Conservation (phyloP, 2,113 vertebrate species). For the Amia ocellicauda region DNA sequence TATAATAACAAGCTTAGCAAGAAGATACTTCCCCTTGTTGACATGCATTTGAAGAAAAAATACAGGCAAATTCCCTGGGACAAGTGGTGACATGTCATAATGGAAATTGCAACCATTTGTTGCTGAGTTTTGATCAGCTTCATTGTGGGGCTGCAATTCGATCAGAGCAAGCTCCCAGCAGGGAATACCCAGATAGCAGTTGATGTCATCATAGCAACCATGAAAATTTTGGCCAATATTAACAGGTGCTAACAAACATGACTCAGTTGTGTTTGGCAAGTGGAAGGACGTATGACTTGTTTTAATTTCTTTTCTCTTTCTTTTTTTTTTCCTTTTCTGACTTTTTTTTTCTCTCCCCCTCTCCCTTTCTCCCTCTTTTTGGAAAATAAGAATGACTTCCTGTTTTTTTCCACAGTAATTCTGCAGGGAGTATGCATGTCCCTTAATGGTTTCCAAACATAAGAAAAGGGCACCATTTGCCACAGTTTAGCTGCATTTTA, state of each 20-base stretch:
- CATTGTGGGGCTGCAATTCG: constrained; percentile 4
- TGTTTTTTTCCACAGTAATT: not conserved
- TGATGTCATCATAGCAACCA: constrained; percentile 5
- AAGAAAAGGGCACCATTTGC: not conserved
- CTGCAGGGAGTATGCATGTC: not conserved
- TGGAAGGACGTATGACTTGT: not conserved
- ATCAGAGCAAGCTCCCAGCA: not conserved
- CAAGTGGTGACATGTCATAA: constrained; percentile 19
- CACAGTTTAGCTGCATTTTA: not conserved
- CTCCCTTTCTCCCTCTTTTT: too few species aligned
- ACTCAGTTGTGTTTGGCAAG: constrained; percentile 20
- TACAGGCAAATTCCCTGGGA: constrained; percentile 10
- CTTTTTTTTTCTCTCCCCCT: too few species aligned
- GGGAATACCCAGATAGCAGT: constrained; percentile 6
- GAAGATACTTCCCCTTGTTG: constrained; percentile 14
- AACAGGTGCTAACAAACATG: constrained; percentile 30
- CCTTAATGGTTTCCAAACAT: not conserved
- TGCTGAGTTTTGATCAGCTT: constrained; percentile 8
- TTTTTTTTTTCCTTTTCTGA: too few species aligned
- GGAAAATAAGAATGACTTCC: constrained; percentile 4
- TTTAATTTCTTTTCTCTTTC: not conserved
- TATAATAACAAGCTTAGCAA: constrained; percentile 14
- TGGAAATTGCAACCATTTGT: constrained; percentile 17
- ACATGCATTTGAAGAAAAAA: constrained; percentile 9
- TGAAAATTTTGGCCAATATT: constrained; percentile 21